Conservation (phyloP, 2,113 vertebrate genomes). For the Hemicordylus capensis region DNA sequence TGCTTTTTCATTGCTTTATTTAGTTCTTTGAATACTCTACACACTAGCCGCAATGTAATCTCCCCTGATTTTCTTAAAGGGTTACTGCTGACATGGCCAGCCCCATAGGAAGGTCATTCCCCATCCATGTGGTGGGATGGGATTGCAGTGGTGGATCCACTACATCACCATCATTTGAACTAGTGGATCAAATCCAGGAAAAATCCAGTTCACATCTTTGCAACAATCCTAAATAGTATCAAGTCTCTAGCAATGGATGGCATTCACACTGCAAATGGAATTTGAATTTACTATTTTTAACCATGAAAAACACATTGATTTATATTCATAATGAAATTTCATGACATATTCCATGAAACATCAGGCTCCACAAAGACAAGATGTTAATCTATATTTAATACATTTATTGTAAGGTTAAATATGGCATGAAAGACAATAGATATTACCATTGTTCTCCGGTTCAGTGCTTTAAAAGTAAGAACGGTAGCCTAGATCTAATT, state of each 20-base stretch:
- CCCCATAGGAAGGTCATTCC: background rate
- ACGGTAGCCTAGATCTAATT: conserved; percentile 76
- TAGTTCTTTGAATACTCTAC: background rate
- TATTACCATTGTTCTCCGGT: conserved; percentile 64
- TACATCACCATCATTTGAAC: too few species aligned
- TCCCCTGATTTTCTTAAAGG: background rate
- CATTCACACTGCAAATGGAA: background rate
- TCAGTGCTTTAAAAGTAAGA: conserved; percentile 70
- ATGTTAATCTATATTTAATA: conserved; percentile 76
- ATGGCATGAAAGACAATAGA: conserved; percentile 68
- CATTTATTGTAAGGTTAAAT: conserved; percentile 74
- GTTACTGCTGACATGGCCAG: background rate
- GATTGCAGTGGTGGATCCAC: background rate
- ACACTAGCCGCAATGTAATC: background rate
- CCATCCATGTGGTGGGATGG: background rate
- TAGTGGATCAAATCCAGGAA: background rate
- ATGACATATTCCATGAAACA: conserved; percentile 55
- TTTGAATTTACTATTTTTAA: conserved; percentile 53
- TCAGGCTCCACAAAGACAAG: conserved; percentile 65
- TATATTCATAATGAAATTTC: conserved; percentile 63
- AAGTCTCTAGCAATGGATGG: background rate
- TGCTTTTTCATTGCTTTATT: background rate
- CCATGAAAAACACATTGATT: conserved; percentile 60
- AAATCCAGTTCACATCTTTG: background rate
- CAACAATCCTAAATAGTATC: background rate